phyloP scores from a whole-genome alignment of 2,888 invertebrate genomes.

The Leuctra nigra region DNA sequence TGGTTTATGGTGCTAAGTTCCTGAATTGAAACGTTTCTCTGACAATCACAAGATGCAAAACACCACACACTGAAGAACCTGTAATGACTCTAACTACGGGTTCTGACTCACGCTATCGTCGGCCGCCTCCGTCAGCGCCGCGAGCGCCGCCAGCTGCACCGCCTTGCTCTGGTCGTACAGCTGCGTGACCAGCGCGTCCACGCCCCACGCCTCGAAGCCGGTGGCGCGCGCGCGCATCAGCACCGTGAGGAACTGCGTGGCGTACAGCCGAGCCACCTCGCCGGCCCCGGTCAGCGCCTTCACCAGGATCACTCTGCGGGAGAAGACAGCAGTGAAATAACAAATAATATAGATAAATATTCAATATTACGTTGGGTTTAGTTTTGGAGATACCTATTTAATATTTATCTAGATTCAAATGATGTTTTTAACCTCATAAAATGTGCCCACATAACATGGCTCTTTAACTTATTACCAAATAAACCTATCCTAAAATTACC shows the following conservation, averaged over 20 bases:
- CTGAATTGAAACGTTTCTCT: too few species aligned
- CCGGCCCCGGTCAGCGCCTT: slow-evolving; percentile 44
- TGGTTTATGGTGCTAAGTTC: too few species aligned
- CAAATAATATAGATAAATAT: too few species aligned
- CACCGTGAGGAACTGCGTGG: slow-evolving; percentile 85
- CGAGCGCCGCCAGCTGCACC: slow-evolving; percentile 72
- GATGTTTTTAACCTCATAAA: too few species aligned
- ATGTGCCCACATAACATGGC: too few species aligned
- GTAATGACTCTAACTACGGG: too few species aligned
- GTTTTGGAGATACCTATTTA: background rate
- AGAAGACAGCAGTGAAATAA: background rate
- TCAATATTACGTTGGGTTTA: background rate
- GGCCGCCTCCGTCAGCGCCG: slow-evolving; percentile 87
- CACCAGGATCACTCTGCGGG: slow-evolving; percentile 45
- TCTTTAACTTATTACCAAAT: too few species aligned
- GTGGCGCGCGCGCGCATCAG: slow-evolving; percentile 68
- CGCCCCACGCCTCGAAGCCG: slow-evolving; percentile 73
- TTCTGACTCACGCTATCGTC: slow-evolving; percentile 75
- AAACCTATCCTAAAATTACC: too few species aligned
- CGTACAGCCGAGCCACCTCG: slow-evolving; percentile 66
- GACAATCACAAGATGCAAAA: too few species aligned
- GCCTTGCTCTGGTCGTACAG: slow-evolving; percentile 75
- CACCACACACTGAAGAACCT: too few species aligned
- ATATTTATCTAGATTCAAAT: too few species aligned
- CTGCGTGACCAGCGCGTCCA: slow-evolving; percentile 77